Conservation (phyloP, 2,888 invertebrate genomes). For the Mythimna loreyi region DNA sequence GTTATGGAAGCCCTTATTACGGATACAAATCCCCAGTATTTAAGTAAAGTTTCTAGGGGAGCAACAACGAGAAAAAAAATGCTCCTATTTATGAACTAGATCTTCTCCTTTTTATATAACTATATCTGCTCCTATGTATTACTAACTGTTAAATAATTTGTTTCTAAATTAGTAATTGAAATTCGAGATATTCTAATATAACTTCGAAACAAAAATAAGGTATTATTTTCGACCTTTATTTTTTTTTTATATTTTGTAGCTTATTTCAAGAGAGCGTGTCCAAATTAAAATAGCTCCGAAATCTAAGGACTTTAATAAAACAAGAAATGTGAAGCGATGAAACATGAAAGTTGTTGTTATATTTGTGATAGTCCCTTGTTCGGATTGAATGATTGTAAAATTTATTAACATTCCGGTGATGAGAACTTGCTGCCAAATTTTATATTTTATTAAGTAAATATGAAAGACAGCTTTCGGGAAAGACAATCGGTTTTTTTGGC, state of each 20-base stretch:
- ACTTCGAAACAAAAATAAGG: not conserved
- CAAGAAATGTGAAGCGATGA: not conserved
- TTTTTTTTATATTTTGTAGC: not conserved
- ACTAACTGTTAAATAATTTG: not conserved
- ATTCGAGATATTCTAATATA: not conserved
- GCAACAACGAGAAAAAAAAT: too few species aligned
- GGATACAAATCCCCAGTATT: not conserved
- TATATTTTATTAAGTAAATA: not conserved
- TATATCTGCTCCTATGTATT: too few species aligned
- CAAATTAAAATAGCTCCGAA: not conserved
- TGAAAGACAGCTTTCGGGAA: too few species aligned
- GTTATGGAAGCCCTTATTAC: conserved; percentile 14
- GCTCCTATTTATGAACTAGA: not conserved
- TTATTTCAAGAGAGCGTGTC: conserved; percentile 1
- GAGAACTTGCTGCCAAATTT: not conserved
- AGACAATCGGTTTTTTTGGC: too few species aligned
- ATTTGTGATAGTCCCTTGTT: not conserved
- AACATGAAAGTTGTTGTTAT: not conserved
- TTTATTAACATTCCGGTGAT: not conserved
- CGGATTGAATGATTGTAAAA: conserved; percentile 6
- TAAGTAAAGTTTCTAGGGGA: too few species aligned
- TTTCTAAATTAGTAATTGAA: not conserved
- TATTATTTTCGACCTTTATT: too few species aligned
- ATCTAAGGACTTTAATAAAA: not conserved
- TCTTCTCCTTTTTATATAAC: too few species aligned